phyloP scores from a whole-genome alignment of 2,113 vertebrate species.

The Actinemys pallida region DNA sequence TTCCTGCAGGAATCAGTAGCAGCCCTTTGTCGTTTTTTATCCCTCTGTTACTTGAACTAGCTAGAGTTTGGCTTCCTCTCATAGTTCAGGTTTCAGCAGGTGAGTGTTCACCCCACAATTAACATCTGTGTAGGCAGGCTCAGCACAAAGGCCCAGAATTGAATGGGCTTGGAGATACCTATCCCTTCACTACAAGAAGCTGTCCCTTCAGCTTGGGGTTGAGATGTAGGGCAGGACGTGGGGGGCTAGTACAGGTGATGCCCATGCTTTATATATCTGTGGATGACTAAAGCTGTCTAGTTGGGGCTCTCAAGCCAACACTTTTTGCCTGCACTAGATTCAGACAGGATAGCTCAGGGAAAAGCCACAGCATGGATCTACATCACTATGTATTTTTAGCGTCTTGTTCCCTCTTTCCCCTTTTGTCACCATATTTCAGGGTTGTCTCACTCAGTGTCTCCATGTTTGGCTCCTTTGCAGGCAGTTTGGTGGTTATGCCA shows the following conservation, averaged over 20 bases:
- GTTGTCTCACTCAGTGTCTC: neutral
- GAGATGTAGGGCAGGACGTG: neutral
- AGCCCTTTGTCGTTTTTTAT: neutral
- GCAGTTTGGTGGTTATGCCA: slow-evolving; percentile 93
- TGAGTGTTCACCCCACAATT: neutral
- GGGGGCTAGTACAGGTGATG: neutral
- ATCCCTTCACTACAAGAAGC: neutral
- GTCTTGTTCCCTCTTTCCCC: neutral
- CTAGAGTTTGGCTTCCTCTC: neutral
- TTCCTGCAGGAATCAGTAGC: neutral
- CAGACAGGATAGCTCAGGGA: neutral
- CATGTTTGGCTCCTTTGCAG: slow-evolving; percentile 70
- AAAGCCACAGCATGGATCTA: neutral
- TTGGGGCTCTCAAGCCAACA: neutral
- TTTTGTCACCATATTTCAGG: neutral
- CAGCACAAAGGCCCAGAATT: neutral
- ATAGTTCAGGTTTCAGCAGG: neutral
- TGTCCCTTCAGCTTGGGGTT: neutral
- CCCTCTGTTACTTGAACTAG: neutral
- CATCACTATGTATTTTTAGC: neutral
- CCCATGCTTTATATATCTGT: neutral
- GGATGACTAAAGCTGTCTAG: neutral
- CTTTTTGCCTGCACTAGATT: neutral
- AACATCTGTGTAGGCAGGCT: neutral
- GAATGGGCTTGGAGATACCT: neutral